These are phyloP conservation scores for Drosophila parvula DNA, from an alignment of 1,140 invertebrate genomes.

Conservation along the genomic window DNA sequence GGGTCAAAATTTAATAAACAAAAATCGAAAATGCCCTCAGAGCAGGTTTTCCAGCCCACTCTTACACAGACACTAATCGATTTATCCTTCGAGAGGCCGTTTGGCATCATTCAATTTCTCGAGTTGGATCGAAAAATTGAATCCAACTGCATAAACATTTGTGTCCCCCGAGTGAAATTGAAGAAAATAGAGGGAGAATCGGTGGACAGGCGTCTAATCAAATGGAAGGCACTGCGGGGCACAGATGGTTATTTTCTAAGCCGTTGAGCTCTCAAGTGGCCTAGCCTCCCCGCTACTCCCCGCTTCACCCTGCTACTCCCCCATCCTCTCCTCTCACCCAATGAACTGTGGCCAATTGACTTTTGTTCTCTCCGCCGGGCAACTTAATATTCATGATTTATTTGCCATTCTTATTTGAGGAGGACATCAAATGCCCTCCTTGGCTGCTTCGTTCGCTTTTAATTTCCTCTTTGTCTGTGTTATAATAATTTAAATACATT, in stretches of 20 bases:
- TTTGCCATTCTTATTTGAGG: constrained; percentile 59
- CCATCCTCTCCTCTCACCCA: constrained; percentile 11
- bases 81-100: constrained; percentile 30
- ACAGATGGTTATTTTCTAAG: constrained; percentile 58
- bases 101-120: constrained; percentile 44
- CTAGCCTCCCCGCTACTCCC: constrained; percentile 2
- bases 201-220: constrained; percentile 56
- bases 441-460: not conserved
- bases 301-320: not conserved
- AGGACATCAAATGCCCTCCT: constrained; percentile 28
- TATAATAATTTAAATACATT: constrained; percentile 74
- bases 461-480: constrained; percentile 33
- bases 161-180: constrained; percentile 41
- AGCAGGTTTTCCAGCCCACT: constrained; percentile 21
- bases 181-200: constrained; percentile 15
- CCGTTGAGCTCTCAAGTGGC: constrained; percentile 66
- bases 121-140: constrained; percentile 58
- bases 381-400: constrained; percentile 77
- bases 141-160: constrained; percentile 72
- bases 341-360: constrained; percentile 65
- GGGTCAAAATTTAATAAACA: constrained; percentile 66
- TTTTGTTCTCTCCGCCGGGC: constrained; percentile 51
- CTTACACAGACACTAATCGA: constrained; percentile 27
- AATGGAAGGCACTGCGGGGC: constrained; percentile 44
- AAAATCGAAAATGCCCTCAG: constrained; percentile 52